Base-by-base conservation (phyloP, 1,140 invertebrate genomes). In the Zaprionus tsacasi region DNA sequence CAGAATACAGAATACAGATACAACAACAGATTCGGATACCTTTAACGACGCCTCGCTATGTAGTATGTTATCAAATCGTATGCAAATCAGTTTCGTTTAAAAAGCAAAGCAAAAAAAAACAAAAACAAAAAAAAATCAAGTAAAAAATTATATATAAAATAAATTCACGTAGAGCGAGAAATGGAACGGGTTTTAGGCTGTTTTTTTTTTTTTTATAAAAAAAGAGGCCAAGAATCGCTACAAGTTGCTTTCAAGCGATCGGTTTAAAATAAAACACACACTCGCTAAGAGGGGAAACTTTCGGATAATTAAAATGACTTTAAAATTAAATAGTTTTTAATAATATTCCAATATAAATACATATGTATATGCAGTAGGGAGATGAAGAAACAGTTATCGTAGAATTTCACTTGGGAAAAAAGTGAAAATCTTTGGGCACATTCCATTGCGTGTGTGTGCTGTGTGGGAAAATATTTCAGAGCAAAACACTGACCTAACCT, bases 61-160 rank as follows among this genome's bases (percentile, higher is more conserved):
- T 45, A 45, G 27, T 35, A 35, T 88, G 73, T 88, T 88, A 87
- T 88, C 80, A 83, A 88, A 88, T 75, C 67, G 50, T 88, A 87
- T 88, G 83, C 80, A 83, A 87, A 87, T 87, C 58, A 80, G 74
- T 40, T 66, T 80, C 67, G 73, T 80, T 83, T 70, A 1, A 78
- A 70, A 71, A 73, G 76, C 79, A 79, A 82, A 73, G 68, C 72
- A 71, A 73, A 76, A 36, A 30, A 30, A 30, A 27, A 72, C 68
- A 72, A 69, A 73, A 76, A 36, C 57, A 67, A 60, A 64, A 68
- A 33, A 21, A 21, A 21, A 21, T 21, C 1, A 21, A 21, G 21
- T 60, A 67, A 60, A 64, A 68, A 33, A n/a, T n/a, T 64, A 65
- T 70, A 71, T 70, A 43, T 59, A 82, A 71, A 79, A 50, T 61